Conservation (phyloP, 2,113 vertebrate genomes). For the Mormyrus iriodes region DNA sequence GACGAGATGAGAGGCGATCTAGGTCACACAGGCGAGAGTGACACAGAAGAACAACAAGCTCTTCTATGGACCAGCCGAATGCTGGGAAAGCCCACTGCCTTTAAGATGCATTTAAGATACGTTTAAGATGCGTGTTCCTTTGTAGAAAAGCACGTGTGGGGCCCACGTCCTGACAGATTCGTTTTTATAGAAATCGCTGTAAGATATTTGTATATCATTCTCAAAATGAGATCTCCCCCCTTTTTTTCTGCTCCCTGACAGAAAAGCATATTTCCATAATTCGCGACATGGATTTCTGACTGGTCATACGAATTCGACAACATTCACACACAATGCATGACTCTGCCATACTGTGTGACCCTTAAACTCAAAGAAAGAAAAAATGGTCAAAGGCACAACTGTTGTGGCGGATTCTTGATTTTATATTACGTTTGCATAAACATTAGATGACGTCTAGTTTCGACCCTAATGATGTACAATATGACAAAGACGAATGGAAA, state of each 20-base stretch:
- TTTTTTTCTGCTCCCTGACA: not conserved
- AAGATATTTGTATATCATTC: slow-evolving; percentile 13
- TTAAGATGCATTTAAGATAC: not conserved
- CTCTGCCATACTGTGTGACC: slow-evolving; percentile 33
- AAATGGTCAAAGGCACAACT: slow-evolving; percentile 34
- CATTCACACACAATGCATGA: slow-evolving; percentile 38
- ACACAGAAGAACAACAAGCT: not conserved
- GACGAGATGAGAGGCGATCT: not conserved
- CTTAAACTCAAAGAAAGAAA: not conserved
- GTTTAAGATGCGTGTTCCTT: not conserved
- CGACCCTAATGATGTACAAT: slow-evolving; percentile 43
- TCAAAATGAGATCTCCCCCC: not conserved
- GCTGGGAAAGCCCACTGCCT: not conserved
- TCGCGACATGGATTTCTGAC: slow-evolving; percentile 38
- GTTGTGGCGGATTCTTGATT: slow-evolving; percentile 35
- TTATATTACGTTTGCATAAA: slow-evolving; percentile 43
- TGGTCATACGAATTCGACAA: slow-evolving; percentile 36
- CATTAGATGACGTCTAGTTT: slow-evolving; percentile 44
- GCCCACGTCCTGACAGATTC: not conserved
- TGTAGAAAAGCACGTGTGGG: not conserved
- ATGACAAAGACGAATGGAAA: slow-evolving; percentile 23
- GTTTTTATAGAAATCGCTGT: not conserved
- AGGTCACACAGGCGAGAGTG: not conserved
- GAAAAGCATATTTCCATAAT: not conserved
- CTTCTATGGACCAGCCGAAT: slow-evolving; percentile 2